Evolutionary conservation across 1,140 invertebrate species (phyloP), one percentile per base, ranked within the genome.

Genomic region (Epicauta chinensis): DNA sequence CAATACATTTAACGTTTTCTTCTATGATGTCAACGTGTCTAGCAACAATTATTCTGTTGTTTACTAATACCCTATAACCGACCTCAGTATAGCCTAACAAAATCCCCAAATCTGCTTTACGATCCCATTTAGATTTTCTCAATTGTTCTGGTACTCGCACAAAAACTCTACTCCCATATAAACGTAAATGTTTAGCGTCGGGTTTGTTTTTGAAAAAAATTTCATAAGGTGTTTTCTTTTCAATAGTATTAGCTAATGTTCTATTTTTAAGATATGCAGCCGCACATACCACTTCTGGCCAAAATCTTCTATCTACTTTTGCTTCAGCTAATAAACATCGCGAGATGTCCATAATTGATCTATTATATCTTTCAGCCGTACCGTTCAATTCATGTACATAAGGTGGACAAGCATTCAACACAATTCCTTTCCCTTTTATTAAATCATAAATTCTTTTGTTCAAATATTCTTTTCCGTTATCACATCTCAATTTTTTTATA

Each of bases 361-460:
- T 66, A 58, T 68, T 69, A 49, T 62, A 70, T 48, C 64, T 62
- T 56, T 71, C 67, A 2, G 65, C 66, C 45, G 61, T 60, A 43
- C 66, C 67, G 11, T 45, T 45, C 15, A 45, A 34, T 31, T 55
- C 47, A 29, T 55, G 47, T 6, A 55, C 39, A 51, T 73, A 72
- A 6, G 66, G 59, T 59, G 66, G 64, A 60, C 68, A 70, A 39
- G 63, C 53, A 56, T 62, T 55, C 40, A 70, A 51, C 40, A 56
- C 30, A 55, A 72, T 65, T 59, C 58, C 59, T 47, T 61, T 64
- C 42, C 60, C 46, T 34, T 65, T 3, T 6, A 6, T 6, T 3
- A 23, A 23, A 23, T 23, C 6, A 23, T 23, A 23, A 3, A 23
- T 3, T 3, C 6, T 6, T 3, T 23, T 23, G 17, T 23, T 23